Conservation (phyloP, 2,113 vertebrate species). For the Kobus ellipsiprymnus region DNA sequence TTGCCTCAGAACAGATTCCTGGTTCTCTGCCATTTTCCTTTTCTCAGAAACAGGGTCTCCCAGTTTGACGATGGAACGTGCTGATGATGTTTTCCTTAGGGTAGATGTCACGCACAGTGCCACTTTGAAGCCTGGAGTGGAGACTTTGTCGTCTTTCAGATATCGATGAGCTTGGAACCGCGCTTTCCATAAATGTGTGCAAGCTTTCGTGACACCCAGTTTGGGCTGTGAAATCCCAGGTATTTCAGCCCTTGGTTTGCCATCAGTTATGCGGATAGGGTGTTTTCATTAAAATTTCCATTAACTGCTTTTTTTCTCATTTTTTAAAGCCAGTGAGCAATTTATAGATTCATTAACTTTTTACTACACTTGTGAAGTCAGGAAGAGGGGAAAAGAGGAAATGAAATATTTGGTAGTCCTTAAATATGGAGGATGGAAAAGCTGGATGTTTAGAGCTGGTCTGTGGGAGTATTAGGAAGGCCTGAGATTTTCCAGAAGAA, state of each 20-base stretch:
- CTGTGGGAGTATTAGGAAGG: neutral
- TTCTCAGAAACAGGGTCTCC: neutral
- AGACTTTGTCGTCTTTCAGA: neutral
- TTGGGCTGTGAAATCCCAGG: neutral
- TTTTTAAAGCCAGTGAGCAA: conserved; percentile 59
- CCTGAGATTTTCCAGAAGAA: neutral
- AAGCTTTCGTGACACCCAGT: neutral
- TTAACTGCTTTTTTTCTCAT: conserved; percentile 54
- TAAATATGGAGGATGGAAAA: neutral
- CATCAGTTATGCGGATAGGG: conserved; percentile 18
- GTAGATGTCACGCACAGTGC: neutral
- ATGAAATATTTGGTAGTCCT: conserved; percentile 64
- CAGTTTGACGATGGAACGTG: neutral
- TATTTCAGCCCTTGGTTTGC: neutral
- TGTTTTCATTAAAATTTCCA: conserved; percentile 74
- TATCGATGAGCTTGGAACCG: neutral
- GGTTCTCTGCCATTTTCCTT: neutral
- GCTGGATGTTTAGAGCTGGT: neutral
- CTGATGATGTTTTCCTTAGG: neutral
- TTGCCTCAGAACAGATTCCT: neutral
- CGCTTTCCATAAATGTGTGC: neutral
- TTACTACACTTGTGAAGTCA: conserved; percentile 66
- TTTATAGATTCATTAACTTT: conserved; percentile 76
- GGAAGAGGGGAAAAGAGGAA: conserved; percentile 60
- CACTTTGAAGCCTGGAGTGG: neutral